Percentiles rank a stretch among this genome's conserved stretches.
Conservation (phyloP, 2,797 vertebrate genomes). For the Synanceia verrucosa region DNA sequence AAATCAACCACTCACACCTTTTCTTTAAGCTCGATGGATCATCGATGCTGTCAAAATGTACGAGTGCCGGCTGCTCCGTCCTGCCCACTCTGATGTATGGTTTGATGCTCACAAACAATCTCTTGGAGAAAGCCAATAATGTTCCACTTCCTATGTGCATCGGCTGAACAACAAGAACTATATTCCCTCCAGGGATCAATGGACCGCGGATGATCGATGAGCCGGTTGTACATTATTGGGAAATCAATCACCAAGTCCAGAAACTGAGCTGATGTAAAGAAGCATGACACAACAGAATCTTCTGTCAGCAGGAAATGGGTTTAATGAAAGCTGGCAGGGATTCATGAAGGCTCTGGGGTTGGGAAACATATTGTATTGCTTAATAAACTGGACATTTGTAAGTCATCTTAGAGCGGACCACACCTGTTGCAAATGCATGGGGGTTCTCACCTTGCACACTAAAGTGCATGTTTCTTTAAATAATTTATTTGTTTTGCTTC, state of each 20-base stretch:
- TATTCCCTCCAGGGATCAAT: slow-evolving; percentile 28
- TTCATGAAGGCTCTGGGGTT: background rate
- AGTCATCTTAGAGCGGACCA: background rate
- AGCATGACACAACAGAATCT: slow-evolving; percentile 5
- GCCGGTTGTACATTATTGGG: slow-evolving; percentile 18
- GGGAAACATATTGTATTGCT: background rate
- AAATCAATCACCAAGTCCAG: slow-evolving; percentile 43
- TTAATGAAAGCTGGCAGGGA: background rate
- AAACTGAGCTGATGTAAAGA: slow-evolving; percentile 31
- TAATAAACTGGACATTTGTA: slow-evolving; percentile 8
- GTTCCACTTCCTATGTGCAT: slow-evolving; percentile 25
- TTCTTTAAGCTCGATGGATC: slow-evolving; percentile 18
- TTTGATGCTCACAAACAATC: slow-evolving; percentile 50
- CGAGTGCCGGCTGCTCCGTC: slow-evolving; percentile 32
- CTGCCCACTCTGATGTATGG: slow-evolving; percentile 33
- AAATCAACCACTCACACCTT: slow-evolving; percentile 18
- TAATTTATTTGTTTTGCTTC: slow-evolving; percentile 33
- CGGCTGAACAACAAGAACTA: slow-evolving; percentile 25
- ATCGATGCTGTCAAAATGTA: slow-evolving; percentile 23
- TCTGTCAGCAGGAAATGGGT: slow-evolving; percentile 8
- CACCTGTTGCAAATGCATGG: slow-evolving; percentile 20
- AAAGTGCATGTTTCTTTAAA: slow-evolving; percentile 13
- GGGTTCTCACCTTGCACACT: slow-evolving; percentile 12
- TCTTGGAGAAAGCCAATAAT: slow-evolving; percentile 48
- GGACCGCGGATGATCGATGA: slow-evolving; percentile 48